Evolutionary conservation across 2,888 invertebrate species (phyloP), one percentile per base, ranked within the genome.

Genomic region (Aricia artaxerxes): DNA sequence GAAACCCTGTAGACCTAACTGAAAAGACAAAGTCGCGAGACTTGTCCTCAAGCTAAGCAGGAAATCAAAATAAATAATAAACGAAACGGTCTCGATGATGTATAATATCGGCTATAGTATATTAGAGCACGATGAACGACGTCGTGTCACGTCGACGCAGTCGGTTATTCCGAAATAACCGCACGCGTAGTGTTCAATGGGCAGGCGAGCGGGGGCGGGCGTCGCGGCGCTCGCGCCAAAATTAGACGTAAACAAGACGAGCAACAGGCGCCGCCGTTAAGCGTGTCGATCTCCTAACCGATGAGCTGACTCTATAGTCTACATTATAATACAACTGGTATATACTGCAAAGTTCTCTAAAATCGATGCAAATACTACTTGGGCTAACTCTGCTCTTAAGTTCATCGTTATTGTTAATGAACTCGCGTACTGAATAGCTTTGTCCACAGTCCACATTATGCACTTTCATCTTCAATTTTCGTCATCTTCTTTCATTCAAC

Each of bases 171-270:
- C 90, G 90, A 93, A 93, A 92, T 92, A 93, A 92, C 91, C 90
- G 86, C 91, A 89, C 88, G 91, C 90, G 91, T 88, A 88, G 88
- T 93, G 88, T 92, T 93, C 93, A 93, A 93, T 93, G 94, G 91
- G 89, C 88, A 88, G 84, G 87, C 85, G 87, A 83, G 89, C 86
- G 89, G 89, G 90, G 89, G 90, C 86, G 87, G 87, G 84, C 90
- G 90, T 88, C 89, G 92, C 91, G 92, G 92, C 93, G 93, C 92
- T 92, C 92, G 90, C 91, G 93, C 94, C 93, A 90, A 92, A 94
- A 94, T 94, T 94, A 94, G 94, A 94, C 92, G 94, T 94, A 94
- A 94, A 94, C 92, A 94, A 91, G 89, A 86, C 88, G 89, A 86
- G 87, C 88, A 89, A 89, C 90, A 92, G 92, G 93, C 93, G 92